Evolutionary conservation across 2,888 invertebrate species (phyloP), one percentile per base, ranked within the genome.

Genomic region (Trilocha varians): DNA sequence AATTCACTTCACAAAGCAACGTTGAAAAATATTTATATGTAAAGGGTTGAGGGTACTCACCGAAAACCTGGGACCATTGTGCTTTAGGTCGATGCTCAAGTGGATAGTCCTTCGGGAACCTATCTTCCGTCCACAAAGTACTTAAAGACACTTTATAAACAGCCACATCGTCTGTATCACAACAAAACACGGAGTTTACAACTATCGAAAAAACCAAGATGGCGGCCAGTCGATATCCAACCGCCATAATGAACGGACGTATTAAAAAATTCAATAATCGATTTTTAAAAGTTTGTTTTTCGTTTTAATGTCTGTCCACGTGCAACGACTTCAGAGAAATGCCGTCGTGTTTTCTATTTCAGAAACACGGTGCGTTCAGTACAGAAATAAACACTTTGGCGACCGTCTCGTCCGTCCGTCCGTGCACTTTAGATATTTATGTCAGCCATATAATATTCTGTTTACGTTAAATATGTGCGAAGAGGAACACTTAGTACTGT

Each of bases 71-170:
- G 59, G 96, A 95, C 93, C 96, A 97, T 70, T 97, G 96, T 9
- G 97, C 96, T 43, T 93, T 92, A 6, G 96, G 96, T 58, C 96
- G 88, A 90, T 93, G 93, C 64, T 56, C 47, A 1, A 91, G 91
- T 0, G 97, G 96, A 75, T 94, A 97, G 77, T 96, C 96, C 71
- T 95, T 95, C 11, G 96, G 96, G 73, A 97, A 97, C 50, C 89
- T 87, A 50, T 93, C 91, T 59, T 93, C 90, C 59, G 93, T 93
- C 97, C 97, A 97, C 67, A 93, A 89, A 57, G 94, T 95, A 64
- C 92, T 91, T 74, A 97, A 80, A 52, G 92, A 91, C 70, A 96
- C 92, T 78, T 93, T 94, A 72, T 97, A 97, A 61, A 94, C 93
- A 50, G 92, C 95, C 61, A 95, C 88, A 66, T 93, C 92, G 70